Evolutionary conservation across 1,140 invertebrate species (phyloP).

Genomic region (Atopsyche davidsoni): DNA sequence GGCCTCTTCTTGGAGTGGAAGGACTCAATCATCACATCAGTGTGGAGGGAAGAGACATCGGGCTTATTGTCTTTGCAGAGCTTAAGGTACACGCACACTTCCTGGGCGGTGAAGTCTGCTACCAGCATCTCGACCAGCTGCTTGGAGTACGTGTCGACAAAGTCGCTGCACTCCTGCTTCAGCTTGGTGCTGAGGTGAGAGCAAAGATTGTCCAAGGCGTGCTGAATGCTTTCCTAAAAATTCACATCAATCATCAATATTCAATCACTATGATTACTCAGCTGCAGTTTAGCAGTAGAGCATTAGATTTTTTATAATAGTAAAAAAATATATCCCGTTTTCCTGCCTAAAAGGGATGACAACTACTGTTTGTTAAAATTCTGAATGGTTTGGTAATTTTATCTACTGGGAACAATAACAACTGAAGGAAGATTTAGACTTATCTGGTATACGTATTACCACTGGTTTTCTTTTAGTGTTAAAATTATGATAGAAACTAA

Average conservation of each 20-base stretch:
- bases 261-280: too few relatives aligned
- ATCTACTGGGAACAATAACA: too few relatives aligned
- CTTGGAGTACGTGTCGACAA: slow-evolving; percentile 70
- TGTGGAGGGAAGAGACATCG: slow-evolving; percentile 25
- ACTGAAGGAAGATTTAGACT: too few relatives aligned
- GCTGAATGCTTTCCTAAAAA: slow-evolving; percentile 61
- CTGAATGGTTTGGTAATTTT: too few relatives aligned
- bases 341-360: too few relatives aligned
- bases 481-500: background rate
- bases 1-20: slow-evolving; percentile 35
- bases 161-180: slow-evolving; percentile 60
- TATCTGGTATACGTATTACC: too few relatives aligned
- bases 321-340: too few relatives aligned
- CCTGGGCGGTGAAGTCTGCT: slow-evolving; percentile 67
- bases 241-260: background rate
- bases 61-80: slow-evolving; percentile 52
- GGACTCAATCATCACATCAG: slow-evolving; percentile 32
- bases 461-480: too few relatives aligned
- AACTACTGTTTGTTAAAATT: too few relatives aligned
- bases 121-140: slow-evolving; percentile 72
- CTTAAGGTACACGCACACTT: slow-evolving; percentile 71
- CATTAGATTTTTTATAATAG: too few relatives aligned
- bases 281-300: too few relatives aligned
- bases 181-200: slow-evolving; percentile 58
- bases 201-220: slow-evolving; percentile 69